A percentile compares a stretch with the other conserved stretches of the same genome.
These are phyloP conservation scores for Diaphora mendica DNA, from an alignment of 2,888 invertebrate species.

Conservation along the genomic window DNA sequence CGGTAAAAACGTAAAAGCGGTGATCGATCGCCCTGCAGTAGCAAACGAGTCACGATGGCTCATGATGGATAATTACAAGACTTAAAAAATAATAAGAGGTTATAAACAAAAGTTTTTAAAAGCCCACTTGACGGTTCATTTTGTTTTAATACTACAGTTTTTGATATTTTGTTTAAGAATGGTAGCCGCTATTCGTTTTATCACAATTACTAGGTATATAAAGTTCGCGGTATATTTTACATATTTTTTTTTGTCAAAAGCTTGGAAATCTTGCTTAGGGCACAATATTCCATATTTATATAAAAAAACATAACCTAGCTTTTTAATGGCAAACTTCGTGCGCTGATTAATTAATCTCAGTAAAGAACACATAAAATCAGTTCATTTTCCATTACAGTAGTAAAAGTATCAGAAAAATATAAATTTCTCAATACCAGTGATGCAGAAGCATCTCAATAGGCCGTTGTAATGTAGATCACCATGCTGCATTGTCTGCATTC, in stretches of 20 bases:
- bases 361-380: no score
- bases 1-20: slow-evolving; percentile 21
- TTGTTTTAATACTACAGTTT: no score
- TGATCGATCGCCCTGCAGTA: slow-evolving; percentile 24
- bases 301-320: no score
- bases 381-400: neutral
- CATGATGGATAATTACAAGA: slow-evolving; percentile 20
- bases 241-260: neutral
- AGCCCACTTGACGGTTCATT: neutral
- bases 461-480: no score
- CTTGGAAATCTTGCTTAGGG: neutral
- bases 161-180: no score
- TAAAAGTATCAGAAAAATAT: neutral
- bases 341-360: no score
- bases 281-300: neutral
- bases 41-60: slow-evolving; percentile 18
- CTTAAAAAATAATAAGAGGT: slow-evolving; percentile 4
- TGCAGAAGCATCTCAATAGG: no score
- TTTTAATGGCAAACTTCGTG: neutral
- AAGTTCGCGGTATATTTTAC: neutral
- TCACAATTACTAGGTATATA: no score
- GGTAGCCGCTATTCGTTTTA: neutral
- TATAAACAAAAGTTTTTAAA: neutral
- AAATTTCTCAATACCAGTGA: no score
- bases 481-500: no score